These are phyloP conservation scores for Notolabrus celidotus DNA, from an alignment of 2,797 vertebrate genomes.

Conservation along the genomic window DNA sequence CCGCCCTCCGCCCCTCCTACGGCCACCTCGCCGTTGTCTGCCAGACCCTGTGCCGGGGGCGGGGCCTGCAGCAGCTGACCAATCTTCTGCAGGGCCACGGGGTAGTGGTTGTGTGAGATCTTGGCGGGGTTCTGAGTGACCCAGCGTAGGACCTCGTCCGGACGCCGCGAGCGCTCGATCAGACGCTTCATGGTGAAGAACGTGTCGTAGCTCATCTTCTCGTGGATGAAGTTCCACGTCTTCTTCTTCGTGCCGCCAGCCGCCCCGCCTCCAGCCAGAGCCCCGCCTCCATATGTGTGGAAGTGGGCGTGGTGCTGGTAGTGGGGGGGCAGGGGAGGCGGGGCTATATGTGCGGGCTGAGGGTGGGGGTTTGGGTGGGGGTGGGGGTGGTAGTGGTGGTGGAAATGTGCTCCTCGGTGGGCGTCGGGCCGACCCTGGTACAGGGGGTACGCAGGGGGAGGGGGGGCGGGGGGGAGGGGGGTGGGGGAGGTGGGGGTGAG, in stretches of 20 bases:
- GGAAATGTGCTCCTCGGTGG: conserved; percentile 75
- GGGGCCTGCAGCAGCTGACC: conserved; percentile 87
- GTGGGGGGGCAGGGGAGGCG: conserved; percentile 59
- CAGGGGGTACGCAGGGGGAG: conserved; percentile 67
- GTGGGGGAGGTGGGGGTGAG: conserved; percentile 59
- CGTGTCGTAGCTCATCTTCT: conserved; percentile 92
- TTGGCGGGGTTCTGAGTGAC: conserved; percentile 93
- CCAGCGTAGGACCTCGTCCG: conserved; percentile 93
- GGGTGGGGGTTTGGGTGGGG: conserved; percentile 57
- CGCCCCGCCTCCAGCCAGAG: background rate
- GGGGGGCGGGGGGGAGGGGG: conserved; percentile 62
- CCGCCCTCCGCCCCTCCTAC: conserved; percentile 35
- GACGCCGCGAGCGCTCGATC: conserved; percentile 89
- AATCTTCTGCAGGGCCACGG: conserved; percentile 91
- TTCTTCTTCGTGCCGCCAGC: conserved; percentile 79
- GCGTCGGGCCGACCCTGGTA: conserved; percentile 78
- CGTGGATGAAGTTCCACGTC: conserved; percentile 91
- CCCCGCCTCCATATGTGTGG: conserved; percentile 46
- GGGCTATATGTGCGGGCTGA: conserved; percentile 66
- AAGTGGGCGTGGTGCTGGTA: conserved; percentile 76
- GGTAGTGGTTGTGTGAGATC: conserved; percentile 92
- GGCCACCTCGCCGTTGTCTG: background rate
- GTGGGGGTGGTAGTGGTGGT: conserved; percentile 71
- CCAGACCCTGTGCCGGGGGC: background rate
- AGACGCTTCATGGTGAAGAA: conserved; percentile 93